These are phyloP conservation scores for Spinibarbus caldwelli DNA, from an alignment of 2,797 vertebrate species.

Conservation along the genomic window DNA sequence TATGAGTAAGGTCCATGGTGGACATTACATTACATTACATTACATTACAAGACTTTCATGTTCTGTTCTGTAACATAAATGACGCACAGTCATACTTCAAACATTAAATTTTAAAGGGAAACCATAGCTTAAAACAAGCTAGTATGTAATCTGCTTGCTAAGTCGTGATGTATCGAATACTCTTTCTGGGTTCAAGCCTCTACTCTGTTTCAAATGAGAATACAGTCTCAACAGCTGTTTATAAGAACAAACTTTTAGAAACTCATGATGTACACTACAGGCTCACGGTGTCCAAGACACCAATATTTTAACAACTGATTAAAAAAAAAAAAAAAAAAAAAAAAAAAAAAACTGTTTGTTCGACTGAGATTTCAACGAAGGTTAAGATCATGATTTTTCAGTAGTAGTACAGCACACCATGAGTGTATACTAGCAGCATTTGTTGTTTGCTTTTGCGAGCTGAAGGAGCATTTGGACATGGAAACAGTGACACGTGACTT, in stretches of 20 bases:
- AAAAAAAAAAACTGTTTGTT: not conserved
- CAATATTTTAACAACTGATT: not conserved
- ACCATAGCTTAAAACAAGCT: not conserved
- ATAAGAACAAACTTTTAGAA: not conserved
- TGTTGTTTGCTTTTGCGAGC: not conserved
- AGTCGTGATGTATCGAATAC: not conserved
- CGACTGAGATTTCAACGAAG: not conserved
- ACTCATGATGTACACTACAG: not conserved
- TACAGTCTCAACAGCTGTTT: not conserved
- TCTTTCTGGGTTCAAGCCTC: not conserved
- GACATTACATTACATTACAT: no score
- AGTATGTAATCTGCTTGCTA: not conserved
- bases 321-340: no score
- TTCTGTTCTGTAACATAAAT: not conserved
- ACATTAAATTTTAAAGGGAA: not conserved
- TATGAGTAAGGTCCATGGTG: not conserved
- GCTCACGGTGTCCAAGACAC: not conserved
- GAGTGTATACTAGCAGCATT: not conserved
- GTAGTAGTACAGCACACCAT: not conserved
- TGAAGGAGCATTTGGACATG: not conserved
- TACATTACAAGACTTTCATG: not conserved
- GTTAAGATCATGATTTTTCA: not conserved
- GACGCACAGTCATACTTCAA: not conserved
- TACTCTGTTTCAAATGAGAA: constrained; percentile 3
- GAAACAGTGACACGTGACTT: not conserved